These are phyloP conservation scores for Dicerorhinus sumatrensis DNA, from an alignment of 2,113 vertebrate species.

Conservation along the genomic window DNA sequence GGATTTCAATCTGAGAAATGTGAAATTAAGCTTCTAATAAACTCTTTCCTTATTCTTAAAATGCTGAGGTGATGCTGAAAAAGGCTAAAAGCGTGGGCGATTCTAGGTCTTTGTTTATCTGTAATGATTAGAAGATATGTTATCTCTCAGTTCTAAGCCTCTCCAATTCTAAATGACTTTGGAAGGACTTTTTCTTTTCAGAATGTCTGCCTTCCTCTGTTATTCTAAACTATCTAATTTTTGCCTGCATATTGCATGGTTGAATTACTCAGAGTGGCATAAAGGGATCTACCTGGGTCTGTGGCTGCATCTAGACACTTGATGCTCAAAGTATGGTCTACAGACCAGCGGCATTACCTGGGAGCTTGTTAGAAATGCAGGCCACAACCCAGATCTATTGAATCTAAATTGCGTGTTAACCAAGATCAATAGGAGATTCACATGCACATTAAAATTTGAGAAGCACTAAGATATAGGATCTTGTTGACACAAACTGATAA, in stretches of 20 bases:
- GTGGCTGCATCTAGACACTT: not conserved
- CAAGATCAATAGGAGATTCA: not conserved
- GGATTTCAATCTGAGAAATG: slow-evolving; percentile 23
- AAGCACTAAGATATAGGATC: not conserved
- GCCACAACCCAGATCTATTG: not conserved
- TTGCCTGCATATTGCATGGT: not conserved
- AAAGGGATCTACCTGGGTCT: not conserved
- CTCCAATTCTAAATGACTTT: not conserved
- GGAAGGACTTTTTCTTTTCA: not conserved
- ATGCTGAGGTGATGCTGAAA: not conserved
- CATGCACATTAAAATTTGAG: not conserved
- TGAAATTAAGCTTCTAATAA: not conserved
- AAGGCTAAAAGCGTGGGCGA: not conserved
- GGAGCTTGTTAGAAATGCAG: not conserved
- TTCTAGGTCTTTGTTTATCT: not conserved
- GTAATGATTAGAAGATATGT: not conserved
- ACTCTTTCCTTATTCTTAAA: not conserved
- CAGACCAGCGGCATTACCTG: not conserved
- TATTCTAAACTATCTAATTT: not conserved
- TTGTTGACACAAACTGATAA: not conserved
- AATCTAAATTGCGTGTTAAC: not conserved
- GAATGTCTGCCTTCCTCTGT: not conserved
- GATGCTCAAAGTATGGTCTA: not conserved
- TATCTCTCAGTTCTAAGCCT: not conserved
- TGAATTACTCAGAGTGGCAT: not conserved